Evolutionary conservation across 2,113 vertebrate genomes (phyloP).

Genomic region (Lophotis ruficrista): DNA sequence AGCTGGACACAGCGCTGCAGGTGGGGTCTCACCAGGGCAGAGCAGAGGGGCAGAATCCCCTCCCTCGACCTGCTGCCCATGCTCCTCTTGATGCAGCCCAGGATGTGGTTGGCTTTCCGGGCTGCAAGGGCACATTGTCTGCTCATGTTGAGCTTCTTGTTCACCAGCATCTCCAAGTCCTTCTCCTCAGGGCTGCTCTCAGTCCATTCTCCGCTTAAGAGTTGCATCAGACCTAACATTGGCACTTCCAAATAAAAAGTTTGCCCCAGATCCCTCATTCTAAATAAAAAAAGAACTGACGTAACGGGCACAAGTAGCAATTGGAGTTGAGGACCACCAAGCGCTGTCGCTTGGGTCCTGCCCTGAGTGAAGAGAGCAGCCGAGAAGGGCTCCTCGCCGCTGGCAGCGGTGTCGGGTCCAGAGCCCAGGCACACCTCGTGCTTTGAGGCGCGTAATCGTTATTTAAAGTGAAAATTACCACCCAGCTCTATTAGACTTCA

Average conservation of each 20-base stretch:
- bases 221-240: background rate
- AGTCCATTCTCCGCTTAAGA: background rate
- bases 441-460: background rate
- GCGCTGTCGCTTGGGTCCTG: background rate
- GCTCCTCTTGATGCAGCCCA: no score
- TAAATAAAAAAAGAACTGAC: background rate
- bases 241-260: background rate
- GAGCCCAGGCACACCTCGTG: background rate
- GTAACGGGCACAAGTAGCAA: rapidly evolving
- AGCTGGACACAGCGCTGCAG: no score
- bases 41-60: no score
- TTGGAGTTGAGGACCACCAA: rapidly evolving
- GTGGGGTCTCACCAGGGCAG: no score
- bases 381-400: rapidly evolving
- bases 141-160: no score
- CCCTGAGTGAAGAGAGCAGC: background rate
- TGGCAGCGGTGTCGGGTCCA: rapidly evolving
- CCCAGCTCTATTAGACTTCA: constrained; percentile 13
- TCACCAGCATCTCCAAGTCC: no score
- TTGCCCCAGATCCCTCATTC: background rate
- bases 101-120: no score
- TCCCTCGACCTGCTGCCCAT: no score
- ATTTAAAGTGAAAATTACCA: constrained; percentile 61
- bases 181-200: no score
- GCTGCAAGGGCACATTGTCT: no score